These are phyloP conservation scores for Chaunax sp. DNA, from an alignment of 2,797 vertebrate genomes.

Conservation along the genomic window DNA sequence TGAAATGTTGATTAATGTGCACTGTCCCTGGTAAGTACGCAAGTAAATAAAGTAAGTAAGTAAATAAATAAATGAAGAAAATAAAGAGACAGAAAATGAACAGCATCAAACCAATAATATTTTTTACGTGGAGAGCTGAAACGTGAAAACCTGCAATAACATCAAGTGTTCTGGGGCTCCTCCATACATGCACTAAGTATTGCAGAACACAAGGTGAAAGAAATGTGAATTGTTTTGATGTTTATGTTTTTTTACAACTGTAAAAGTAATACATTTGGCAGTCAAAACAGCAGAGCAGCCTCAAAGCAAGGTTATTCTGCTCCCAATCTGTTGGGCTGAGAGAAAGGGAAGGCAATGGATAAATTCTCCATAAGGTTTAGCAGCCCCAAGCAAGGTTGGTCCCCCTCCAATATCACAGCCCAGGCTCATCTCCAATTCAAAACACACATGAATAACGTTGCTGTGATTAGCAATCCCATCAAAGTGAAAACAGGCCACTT, in stretches of 20 bases:
- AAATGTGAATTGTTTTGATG: constrained; percentile 65
- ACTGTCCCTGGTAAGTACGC: no score
- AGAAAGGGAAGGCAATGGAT: constrained; percentile 73
- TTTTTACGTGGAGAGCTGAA: constrained; percentile 34
- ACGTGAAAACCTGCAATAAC: constrained; percentile 32
- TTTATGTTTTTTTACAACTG: constrained; percentile 70
- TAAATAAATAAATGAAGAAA: no score
- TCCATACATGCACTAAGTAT: constrained; percentile 19
- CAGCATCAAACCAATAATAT: no score
- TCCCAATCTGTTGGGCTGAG: constrained; percentile 78
- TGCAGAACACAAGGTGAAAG: constrained; percentile 53
- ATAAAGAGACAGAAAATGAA: no score
- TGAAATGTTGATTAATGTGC: no score
- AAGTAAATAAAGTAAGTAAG: no score
- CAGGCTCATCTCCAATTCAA: constrained; percentile 83
- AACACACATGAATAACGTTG: constrained; percentile 83
- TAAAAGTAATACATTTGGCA: constrained; percentile 78
- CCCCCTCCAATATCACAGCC: constrained; percentile 75
- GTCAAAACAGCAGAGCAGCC: constrained; percentile 70
- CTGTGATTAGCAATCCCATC: constrained; percentile 85
- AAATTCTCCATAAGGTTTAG: constrained; percentile 81
- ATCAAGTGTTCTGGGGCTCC: constrained; percentile 35
- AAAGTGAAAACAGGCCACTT: constrained; percentile 83
- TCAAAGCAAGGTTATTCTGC: constrained; percentile 79
- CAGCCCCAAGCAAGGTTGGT: constrained; percentile 80